Evolutionary conservation across 92 coral and sea anemone species (phyloP).

Genomic region (Zoanthus sociatus): DNA sequence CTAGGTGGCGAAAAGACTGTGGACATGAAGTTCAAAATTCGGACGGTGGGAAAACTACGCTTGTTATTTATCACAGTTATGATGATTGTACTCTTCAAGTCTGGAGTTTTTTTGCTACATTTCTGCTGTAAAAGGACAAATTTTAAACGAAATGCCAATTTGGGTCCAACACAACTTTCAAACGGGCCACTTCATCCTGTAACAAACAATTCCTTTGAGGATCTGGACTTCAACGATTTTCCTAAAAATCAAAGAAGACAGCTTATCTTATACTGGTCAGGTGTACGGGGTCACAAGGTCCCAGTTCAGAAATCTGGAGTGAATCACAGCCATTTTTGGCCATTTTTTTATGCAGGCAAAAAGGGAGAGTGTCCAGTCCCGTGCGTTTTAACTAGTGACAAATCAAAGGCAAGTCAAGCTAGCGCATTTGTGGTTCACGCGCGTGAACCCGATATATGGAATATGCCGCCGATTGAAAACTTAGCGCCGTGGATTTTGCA

Average conservation of each 20-base stretch:
- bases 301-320: slow-evolving; percentile 83
- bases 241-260: slow-evolving; percentile 56
- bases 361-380: slow-evolving; percentile 89
- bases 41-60: slow-evolving; percentile 72
- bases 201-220: slow-evolving; percentile 21
- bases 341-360: slow-evolving; percentile 93
- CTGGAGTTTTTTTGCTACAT: slow-evolving; percentile 74
- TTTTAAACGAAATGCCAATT: background rate
- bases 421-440: slow-evolving; percentile 97
- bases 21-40: slow-evolving; percentile 53
- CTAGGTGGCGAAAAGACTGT: background rate
- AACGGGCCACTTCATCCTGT: slow-evolving; percentile 31
- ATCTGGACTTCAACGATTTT: slow-evolving; percentile 23
- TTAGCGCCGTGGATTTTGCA: slow-evolving; percentile 96
- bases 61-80: slow-evolving; percentile 73
- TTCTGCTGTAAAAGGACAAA: slow-evolving; percentile 74
- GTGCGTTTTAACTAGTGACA: slow-evolving; percentile 88
- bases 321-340: slow-evolving; percentile 94
- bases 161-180: background rate
- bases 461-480: slow-evolving; percentile 90
- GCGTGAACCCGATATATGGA: slow-evolving; percentile 82
- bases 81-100: slow-evolving; percentile 65
- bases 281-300: slow-evolving; percentile 81
- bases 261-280: slow-evolving; percentile 89
- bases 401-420: slow-evolving; percentile 79